phyloP scores from a whole-genome alignment of 2,113 vertebrate species.

The Ornithorhynchus anatinus region DNA sequence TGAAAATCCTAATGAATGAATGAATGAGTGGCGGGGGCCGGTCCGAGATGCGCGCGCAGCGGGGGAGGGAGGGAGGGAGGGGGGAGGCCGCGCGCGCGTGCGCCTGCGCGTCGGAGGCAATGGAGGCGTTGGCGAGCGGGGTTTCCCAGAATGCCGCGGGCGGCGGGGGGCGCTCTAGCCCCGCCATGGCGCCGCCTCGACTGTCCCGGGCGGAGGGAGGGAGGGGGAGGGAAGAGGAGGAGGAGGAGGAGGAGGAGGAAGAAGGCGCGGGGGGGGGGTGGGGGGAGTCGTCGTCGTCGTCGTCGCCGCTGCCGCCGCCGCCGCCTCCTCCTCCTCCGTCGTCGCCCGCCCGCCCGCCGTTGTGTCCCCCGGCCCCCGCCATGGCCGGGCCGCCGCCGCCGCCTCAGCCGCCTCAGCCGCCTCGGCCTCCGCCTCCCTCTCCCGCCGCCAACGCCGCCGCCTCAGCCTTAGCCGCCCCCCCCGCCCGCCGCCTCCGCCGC shows the following conservation, averaged over 20 bases:
- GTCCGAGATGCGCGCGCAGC: background rate
- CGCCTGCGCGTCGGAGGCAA: too few relatives aligned
- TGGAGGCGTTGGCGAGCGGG: constrained; percentile 10
- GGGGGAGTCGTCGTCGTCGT: too few relatives aligned
- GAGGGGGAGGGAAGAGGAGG: constrained; percentile 66
- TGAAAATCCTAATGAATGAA: too few relatives aligned
- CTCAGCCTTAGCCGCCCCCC: constrained; percentile 34
- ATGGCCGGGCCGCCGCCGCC: too few relatives aligned
- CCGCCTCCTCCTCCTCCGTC: too few relatives aligned
- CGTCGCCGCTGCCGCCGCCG: constrained; percentile 54
- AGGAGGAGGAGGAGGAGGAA: constrained; percentile 61
- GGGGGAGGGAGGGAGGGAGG: background rate
- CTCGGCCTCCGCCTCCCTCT: constrained; percentile 50
- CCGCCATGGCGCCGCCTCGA: constrained; percentile 59
- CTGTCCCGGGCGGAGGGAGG: constrained; percentile 67
- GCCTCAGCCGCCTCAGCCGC: too few relatives aligned
- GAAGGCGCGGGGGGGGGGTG: constrained; percentile 65
- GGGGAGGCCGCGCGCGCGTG: too few relatives aligned
- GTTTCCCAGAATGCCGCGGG: constrained; percentile 48
- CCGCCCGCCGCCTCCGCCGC: constrained; percentile 43
- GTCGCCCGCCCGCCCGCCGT: too few relatives aligned
- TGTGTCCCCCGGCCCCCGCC: constrained; percentile 50
- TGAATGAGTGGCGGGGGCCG: background rate
- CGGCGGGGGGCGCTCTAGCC: constrained; percentile 62
- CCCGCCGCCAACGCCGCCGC: constrained; percentile 47